phyloP scores from a whole-genome alignment of 2,797 vertebrate genomes.

The Hoplostethus mediterraneus region DNA sequence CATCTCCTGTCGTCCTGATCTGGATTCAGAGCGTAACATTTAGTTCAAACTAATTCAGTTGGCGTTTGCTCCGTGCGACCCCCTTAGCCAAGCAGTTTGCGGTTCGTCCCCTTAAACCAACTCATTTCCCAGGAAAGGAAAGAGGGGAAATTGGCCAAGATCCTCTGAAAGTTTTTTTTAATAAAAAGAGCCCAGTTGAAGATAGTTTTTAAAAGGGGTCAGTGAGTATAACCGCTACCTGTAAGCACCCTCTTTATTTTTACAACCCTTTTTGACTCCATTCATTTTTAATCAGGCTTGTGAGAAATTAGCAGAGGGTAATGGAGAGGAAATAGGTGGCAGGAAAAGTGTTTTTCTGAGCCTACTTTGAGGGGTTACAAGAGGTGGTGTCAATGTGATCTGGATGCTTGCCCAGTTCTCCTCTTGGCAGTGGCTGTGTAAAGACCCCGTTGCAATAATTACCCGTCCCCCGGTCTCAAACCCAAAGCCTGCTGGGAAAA shows the following conservation, averaged over 20 bases:
- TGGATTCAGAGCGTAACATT: slow-evolving; percentile 35
- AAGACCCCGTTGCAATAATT: slow-evolving; percentile 55
- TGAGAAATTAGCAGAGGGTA: slow-evolving; percentile 44
- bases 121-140: slow-evolving; percentile 51
- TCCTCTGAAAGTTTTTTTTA: slow-evolving; percentile 46
- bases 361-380: slow-evolving; percentile 15
- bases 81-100: slow-evolving; percentile 36
- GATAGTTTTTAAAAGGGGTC: slow-evolving; percentile 39
- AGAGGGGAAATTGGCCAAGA: slow-evolving; percentile 9
- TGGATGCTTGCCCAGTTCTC: slow-evolving; percentile 39
- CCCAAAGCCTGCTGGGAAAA: slow-evolving; percentile 70
- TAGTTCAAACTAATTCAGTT: slow-evolving; percentile 29
- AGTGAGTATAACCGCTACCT: slow-evolving; percentile 46
- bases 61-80: neutral
- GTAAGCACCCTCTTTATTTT: slow-evolving; percentile 63
- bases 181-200: slow-evolving; percentile 42
- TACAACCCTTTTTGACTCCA: slow-evolving; percentile 55
- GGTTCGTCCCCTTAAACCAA: slow-evolving; percentile 33
- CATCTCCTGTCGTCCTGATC: slow-evolving; percentile 23
- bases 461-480: slow-evolving; percentile 58
- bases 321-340: slow-evolving; percentile 38
- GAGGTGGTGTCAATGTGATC: slow-evolving; percentile 39
- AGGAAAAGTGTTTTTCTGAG: neutral
- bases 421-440: slow-evolving; percentile 52
- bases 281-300: slow-evolving; percentile 70